phyloP scores from a whole-genome alignment of 1,140 invertebrate genomes.

The Musca domestica region DNA sequence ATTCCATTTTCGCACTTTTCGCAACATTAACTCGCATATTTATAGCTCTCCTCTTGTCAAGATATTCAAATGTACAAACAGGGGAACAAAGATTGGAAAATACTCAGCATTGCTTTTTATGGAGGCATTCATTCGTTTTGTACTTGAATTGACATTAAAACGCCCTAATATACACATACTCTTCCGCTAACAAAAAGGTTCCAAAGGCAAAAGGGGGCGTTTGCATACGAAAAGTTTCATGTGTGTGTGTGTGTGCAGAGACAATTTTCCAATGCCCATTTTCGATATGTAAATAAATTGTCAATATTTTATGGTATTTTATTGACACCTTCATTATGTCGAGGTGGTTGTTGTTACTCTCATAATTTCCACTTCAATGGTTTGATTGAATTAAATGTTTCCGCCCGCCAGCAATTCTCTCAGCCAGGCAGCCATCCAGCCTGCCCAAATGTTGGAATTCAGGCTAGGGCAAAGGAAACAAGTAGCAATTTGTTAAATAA shows the following conservation, averaged over 20 bases:
- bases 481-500: slow-evolving; percentile 8
- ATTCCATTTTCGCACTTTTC: slow-evolving; percentile 51
- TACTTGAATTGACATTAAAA: slow-evolving; percentile 7
- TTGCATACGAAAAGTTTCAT: no score
- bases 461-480: no score
- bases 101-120: background rate
- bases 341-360: background rate
- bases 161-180: background rate
- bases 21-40: slow-evolving; percentile 51
- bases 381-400: slow-evolving; percentile 9
- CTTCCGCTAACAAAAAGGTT: slow-evolving; percentile 13
- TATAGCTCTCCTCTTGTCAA: slow-evolving; percentile 32
- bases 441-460: background rate
- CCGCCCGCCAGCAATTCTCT: background rate
- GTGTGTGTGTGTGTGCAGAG: no score
- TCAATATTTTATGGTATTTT: slow-evolving; percentile 15
- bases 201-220: no score
- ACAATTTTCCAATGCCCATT: no score
- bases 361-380: slow-evolving; percentile 17
- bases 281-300: no score
- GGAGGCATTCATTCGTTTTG: background rate
- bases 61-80: background rate
- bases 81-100: background rate
- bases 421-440: no score
- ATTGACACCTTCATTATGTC: slow-evolving; percentile 23